These are phyloP conservation scores for Indri indri DNA, from an alignment of 2,113 vertebrate species.

Conservation along the genomic window DNA sequence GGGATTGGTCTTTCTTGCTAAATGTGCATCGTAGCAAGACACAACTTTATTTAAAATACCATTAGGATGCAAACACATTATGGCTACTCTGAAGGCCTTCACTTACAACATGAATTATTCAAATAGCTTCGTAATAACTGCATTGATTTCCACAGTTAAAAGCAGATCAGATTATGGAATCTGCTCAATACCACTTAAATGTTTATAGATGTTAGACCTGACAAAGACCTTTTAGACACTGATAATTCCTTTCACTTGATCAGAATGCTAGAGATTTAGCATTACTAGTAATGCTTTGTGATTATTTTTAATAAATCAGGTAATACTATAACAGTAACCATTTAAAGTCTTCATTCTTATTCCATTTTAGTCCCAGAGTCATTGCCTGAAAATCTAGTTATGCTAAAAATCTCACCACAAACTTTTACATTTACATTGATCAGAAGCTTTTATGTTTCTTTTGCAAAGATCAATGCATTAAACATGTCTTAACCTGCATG, in stretches of 20 bases:
- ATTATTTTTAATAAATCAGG: slow-evolving; percentile 75
- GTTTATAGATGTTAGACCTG: slow-evolving; percentile 75
- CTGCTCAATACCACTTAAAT: slow-evolving; percentile 77
- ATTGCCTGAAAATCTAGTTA: slow-evolving; percentile 69
- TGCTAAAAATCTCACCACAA: slow-evolving; percentile 64
- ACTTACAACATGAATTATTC: slow-evolving; percentile 75
- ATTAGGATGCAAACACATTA: slow-evolving; percentile 73
- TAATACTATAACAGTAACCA: background rate
- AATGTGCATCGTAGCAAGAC: slow-evolving; percentile 56
- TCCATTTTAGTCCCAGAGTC: slow-evolving; percentile 48
- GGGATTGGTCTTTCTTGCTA: slow-evolving; percentile 53
- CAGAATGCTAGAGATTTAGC: slow-evolving; percentile 45
- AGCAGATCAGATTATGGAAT: slow-evolving; percentile 73
- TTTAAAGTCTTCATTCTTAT: slow-evolving; percentile 60
- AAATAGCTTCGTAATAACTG: slow-evolving; percentile 73
- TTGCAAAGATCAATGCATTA: slow-evolving; percentile 58
- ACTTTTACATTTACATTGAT: slow-evolving; percentile 67
- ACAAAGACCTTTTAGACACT: slow-evolving; percentile 75
- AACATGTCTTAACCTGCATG: slow-evolving; percentile 22
- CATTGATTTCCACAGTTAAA: slow-evolving; percentile 73
- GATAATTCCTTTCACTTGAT: slow-evolving; percentile 72
- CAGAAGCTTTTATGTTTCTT: slow-evolving; percentile 62
- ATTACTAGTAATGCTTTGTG: slow-evolving; percentile 37
- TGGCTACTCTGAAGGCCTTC: slow-evolving; percentile 51
- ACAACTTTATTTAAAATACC: slow-evolving; percentile 76